Base-by-base conservation (phyloP, 2,797 vertebrate genomes). In the Anolis apletophallus region DNA sequence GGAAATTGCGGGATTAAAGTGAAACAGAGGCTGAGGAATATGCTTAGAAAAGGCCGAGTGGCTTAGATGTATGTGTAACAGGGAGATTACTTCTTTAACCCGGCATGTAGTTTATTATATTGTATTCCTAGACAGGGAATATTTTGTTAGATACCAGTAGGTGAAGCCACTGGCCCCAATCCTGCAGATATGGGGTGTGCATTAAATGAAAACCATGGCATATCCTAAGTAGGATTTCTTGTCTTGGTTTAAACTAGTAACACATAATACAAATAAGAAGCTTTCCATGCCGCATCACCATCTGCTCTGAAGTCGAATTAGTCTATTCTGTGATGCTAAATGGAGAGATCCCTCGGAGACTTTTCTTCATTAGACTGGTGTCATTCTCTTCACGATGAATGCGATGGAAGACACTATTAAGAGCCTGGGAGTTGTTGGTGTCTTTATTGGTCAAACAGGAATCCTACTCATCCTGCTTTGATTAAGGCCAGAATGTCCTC, bases 301-400 rank as follows among this genome's bases (percentile, higher is more conserved):
- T 84, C 73, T 36, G 19, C 67, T 13, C 0, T 59, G 50, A 89
- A 77, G 14, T 61, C 46, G 50, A 74, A n/a, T 52, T 0, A 21
- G 13, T 68, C 84, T 87, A 54, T 83, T n/a, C 61, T 72, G 12
- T 54, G 14, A 13, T 16, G 69, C 80, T 69, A 81, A 91, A 83
- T 17, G 34, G 61, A 75, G 32, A 84, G 59, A 83, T 0, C 1
- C 75, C 69, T 74, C 36, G 81, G 36, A 71, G 36, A 59, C 1
- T 12, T 61, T 8, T 75, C 73, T n/a, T 34, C 67, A 67, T 57
- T 71, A 87, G 77, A 76, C 32, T 40, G 1, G 2, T 11, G 67
- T 54, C 46, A n/a, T n/a, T n/a, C n/a, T n/a, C n/a, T 84, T 80
- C 81, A 6, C 4, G 69, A 67, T 54, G 16, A 40, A 67, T 40